Evolutionary conservation across 2,888 invertebrate genomes (phyloP), one percentile per base, ranked within the genome.

Genomic region (Baronia brevicornis): DNA sequence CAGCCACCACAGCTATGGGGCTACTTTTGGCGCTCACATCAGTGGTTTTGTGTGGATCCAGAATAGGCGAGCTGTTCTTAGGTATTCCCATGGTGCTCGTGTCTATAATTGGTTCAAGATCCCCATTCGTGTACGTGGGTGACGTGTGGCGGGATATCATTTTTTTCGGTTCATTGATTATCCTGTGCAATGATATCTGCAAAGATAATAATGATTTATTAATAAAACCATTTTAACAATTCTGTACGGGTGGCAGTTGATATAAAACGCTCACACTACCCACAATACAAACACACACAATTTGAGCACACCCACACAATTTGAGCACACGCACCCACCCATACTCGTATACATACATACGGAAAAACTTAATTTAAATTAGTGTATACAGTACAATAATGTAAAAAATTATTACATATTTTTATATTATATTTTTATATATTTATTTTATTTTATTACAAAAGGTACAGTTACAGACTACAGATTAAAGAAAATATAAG

Each of bases 1-100:
- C 91, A 29, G 89, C 89, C 41, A 91, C 89, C 26, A 87, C 87
- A 2, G 88, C 86, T 54, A 88, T 86, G 24, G 87, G 86, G 54
- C 86, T 87, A 47, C 84, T 72, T 40, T 84, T 80, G 24, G 79
- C 55, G 57, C 69, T 75, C 51, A 69, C 72, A 39, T 78, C 79
- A 33, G 51, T 71, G 1, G 71, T 75, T 49, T 79, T 82, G 51
- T 84, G 74, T 35, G 82, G 74, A 48, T 82, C 82, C 32, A 84
- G 56, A 45, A 84, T 82, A 1, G 84, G 82, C 0, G 84, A 84
- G 34, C 84, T 84, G 49, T 84, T 84, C 49, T 71, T 78, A 5
- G 84, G 82, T 41, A 82, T 80, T 1, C 74, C 78, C 77, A 80
- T 74, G 9, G 67, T 59, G 38, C 51, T 69, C 11, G 54, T 54